These are phyloP conservation scores for Xyrichtys novacula DNA, from an alignment of 2,797 vertebrate genomes.

Conservation along the genomic window DNA sequence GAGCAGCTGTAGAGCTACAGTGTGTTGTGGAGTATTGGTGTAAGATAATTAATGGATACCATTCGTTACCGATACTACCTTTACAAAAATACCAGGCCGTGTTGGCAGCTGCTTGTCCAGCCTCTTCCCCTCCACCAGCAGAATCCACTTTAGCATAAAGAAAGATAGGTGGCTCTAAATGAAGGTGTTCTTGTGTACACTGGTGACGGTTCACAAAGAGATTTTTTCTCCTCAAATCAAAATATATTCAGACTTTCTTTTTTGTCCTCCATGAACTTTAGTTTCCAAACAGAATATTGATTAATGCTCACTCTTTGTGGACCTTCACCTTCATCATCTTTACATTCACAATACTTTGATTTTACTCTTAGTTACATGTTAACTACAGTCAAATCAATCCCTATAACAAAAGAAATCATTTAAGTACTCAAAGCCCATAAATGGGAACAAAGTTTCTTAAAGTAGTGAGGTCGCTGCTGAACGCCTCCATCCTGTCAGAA, in stretches of 20 bases:
- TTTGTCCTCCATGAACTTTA: not conserved
- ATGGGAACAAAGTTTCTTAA: conserved; percentile 12
- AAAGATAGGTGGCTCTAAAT: conserved; percentile 99
- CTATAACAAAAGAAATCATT: conserved; percentile 3
- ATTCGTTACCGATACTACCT: conserved; percentile 96
- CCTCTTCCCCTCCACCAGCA: conserved; percentile 97
- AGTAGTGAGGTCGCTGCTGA: conserved; percentile 45
- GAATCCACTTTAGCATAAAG: conserved; percentile 99
- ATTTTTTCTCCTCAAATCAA: conserved; percentile 40
- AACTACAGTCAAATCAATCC: conserved; percentile 13
- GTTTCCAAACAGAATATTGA: conserved; percentile 34
- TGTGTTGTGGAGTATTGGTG: conserved; percentile 74
- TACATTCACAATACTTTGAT: conserved; percentile 38
- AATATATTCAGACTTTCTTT: not conserved
- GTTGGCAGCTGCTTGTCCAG: conserved; percentile 97
- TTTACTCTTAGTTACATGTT: conserved; percentile 40
- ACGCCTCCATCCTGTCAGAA: conserved; percentile 41
- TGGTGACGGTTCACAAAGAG: conserved; percentile 97
- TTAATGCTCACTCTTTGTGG: conserved; percentile 89
- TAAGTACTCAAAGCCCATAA: conserved; percentile 46
- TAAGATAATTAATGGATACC: conserved; percentile 84
- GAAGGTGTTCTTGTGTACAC: conserved; percentile 89
- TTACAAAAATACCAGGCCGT: conserved; percentile 98
- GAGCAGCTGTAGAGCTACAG: conserved; percentile 45
- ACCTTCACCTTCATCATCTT: conserved; percentile 88